These are phyloP conservation scores for Sebastes matsubarae DNA, from an alignment of 2,797 vertebrate species.

Conservation along the genomic window DNA sequence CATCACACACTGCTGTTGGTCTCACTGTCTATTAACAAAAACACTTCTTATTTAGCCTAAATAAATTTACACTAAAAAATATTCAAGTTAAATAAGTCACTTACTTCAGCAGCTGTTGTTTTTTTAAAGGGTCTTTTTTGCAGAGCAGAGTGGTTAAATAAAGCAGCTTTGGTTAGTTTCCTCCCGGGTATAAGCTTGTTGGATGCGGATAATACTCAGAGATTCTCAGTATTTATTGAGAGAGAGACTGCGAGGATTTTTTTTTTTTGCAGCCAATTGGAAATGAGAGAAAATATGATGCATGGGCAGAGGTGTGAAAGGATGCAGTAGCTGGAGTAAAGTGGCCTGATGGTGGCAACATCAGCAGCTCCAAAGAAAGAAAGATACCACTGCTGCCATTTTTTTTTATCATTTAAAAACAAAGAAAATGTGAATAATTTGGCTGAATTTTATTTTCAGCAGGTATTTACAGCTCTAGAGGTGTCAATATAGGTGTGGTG, in stretches of 20 bases:
- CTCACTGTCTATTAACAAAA: not conserved
- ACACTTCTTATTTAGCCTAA: not conserved
- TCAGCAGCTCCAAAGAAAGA: not conserved
- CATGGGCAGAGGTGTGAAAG: slow-evolving; percentile 39
- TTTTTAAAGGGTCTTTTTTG: not conserved
- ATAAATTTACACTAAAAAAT: not conserved
- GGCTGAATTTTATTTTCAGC: not conserved
- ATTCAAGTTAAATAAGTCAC: slow-evolving; percentile 17
- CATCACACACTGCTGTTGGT: slow-evolving; percentile 4
- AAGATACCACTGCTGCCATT: not conserved
- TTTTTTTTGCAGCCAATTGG: slow-evolving; percentile 58
- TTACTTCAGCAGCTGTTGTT: slow-evolving; percentile 39
- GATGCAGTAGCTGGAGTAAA: slow-evolving; percentile 21
- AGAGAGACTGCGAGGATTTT: slow-evolving; percentile 28
- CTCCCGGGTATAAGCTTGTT: slow-evolving; percentile 48
- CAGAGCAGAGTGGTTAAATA: not conserved
- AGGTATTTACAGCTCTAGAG: not conserved
- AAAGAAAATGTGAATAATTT: not conserved
- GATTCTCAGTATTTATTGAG: slow-evolving; percentile 65
- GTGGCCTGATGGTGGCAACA: slow-evolving; percentile 12
- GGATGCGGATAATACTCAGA: slow-evolving; percentile 57
- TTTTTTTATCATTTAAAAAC: not conserved
- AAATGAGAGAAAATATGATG: slow-evolving; percentile 44
- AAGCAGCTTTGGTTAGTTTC: slow-evolving; percentile 54
- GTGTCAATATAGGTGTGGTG: not conserved